Percentiles rank a stretch among this genome's conserved stretches.
phyloP scores from a whole-genome alignment of 2,797 vertebrate genomes.

The Takifugu rubripes region DNA sequence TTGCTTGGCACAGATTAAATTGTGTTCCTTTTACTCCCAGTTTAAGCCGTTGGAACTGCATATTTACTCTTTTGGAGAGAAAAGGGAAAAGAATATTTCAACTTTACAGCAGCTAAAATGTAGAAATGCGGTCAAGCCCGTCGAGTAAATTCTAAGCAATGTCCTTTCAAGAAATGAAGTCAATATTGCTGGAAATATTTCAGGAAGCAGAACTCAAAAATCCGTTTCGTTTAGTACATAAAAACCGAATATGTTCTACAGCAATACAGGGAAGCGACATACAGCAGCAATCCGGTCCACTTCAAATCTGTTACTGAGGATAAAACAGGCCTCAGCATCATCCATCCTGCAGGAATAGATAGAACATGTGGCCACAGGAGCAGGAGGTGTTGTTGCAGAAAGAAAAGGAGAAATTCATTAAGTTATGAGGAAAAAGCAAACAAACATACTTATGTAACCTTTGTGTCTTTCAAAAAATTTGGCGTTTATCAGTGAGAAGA shows the following conservation, averaged over 20 bases:
- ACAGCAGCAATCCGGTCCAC: slow-evolving; percentile 86
- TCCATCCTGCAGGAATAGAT: slow-evolving; percentile 79
- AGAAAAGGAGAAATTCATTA: slow-evolving; percentile 32
- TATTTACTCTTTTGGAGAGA: no score
- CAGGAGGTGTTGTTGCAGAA: slow-evolving; percentile 2
- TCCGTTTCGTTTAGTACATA: no score
- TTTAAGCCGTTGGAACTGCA: neutral
- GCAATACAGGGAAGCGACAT: slow-evolving; percentile 55
- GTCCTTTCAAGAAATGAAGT: no score
- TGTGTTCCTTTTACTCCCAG: neutral
- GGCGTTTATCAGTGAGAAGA: slow-evolving; percentile 54
- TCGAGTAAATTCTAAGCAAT: no score
- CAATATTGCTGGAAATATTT: no score
- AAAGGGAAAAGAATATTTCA: neutral
- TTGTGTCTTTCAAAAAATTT: slow-evolving; percentile 50
- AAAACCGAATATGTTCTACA: slow-evolving; percentile 3
- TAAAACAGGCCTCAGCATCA: slow-evolving; percentile 86
- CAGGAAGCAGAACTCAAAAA: no score
- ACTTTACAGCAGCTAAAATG: slow-evolving; percentile 1
- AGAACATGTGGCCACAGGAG: slow-evolving; percentile 40
- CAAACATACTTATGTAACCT: slow-evolving; percentile 55
- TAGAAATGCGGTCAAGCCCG: neutral
- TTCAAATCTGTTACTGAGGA: slow-evolving; percentile 86
- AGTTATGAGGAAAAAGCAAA: slow-evolving; percentile 56
- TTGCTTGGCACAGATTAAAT: neutral